A percentile compares a stretch with the other conserved stretches of the same genome.
These are phyloP conservation scores for Xyrichtys novacula DNA, from an alignment of 2,797 vertebrate species.

Conservation along the genomic window DNA sequence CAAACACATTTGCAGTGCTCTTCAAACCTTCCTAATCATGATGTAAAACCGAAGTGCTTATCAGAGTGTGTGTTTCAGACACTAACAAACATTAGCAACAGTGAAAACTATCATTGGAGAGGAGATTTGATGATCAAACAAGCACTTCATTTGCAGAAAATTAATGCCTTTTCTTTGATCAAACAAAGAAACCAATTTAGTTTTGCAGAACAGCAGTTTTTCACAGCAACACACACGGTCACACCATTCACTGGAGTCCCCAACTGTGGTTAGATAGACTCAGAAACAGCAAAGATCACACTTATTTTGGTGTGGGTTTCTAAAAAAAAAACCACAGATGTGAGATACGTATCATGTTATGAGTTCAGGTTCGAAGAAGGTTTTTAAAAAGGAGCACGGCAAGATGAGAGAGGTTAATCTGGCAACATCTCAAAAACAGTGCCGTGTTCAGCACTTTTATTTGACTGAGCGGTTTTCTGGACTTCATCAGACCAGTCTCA, in stretches of 20 bases:
- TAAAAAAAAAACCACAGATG: not conserved
- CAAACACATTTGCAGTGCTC: not conserved
- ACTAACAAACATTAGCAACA: not conserved
- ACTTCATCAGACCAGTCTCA: not conserved
- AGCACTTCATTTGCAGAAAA: too few species aligned
- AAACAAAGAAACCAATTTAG: not conserved
- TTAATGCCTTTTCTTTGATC: not conserved
- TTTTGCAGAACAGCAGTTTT: not conserved
- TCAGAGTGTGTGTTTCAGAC: not conserved
- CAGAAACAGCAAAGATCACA: too few species aligned
- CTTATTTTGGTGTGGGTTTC: too few species aligned
- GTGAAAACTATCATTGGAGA: not conserved
- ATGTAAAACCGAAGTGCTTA: not conserved
- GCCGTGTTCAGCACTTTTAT: not conserved
- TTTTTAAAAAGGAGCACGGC: not conserved
- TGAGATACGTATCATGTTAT: too few species aligned
- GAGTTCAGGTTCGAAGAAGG: not conserved
- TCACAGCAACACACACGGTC: too few species aligned
- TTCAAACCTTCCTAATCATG: not conserved
- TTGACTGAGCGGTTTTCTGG: conserved; percentile 1
- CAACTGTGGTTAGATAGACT: too few species aligned
- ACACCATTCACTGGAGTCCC: not conserved
- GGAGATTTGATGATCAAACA: not conserved
- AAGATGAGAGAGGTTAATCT: too few species aligned
- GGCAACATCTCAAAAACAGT: too few species aligned